Evolutionary conservation across 1,140 invertebrate species (phyloP).

Genomic region (Heliconius eleuchia): DNA sequence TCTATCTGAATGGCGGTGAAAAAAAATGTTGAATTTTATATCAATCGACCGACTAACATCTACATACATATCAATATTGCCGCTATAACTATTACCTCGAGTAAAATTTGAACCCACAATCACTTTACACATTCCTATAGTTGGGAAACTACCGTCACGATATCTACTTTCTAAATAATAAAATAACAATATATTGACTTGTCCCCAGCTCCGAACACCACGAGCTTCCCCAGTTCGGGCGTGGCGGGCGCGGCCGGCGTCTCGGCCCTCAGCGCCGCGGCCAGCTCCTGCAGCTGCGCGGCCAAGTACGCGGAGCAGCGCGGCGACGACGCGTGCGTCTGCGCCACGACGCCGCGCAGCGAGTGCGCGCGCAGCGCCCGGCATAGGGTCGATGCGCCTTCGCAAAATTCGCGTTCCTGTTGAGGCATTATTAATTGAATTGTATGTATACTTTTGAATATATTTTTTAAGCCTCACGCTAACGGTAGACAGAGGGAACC

Average conservation of each 20-base stretch:
- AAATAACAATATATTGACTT: conserved; percentile 65
- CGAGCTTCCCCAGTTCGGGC: conserved; percentile 67
- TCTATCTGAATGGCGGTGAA: too few species aligned
- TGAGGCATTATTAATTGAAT: background rate
- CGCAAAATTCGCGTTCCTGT: conserved; percentile 88
- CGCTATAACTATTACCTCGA: too few species aligned
- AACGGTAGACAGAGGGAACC: too few species aligned
- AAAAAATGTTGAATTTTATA: too few species aligned
- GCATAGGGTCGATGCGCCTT: conserved; percentile 87
- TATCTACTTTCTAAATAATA: background rate
- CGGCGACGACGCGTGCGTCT: conserved; percentile 88
- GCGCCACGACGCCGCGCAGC: conserved; percentile 86
- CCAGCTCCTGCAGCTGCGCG: conserved; percentile 82
- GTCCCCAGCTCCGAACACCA: conserved; percentile 81
- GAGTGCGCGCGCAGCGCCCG: conserved; percentile 84
- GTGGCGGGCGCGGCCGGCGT: conserved; percentile 63
- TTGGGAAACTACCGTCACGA: too few species aligned
- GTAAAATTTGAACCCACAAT: too few species aligned
- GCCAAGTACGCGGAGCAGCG: conserved; percentile 88
- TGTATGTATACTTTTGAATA: too few species aligned
- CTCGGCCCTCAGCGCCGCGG: conserved; percentile 60
- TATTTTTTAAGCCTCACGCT: too few species aligned
- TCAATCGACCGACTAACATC: too few species aligned
- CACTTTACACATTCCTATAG: too few species aligned
- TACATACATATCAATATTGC: too few species aligned